Percentiles rank a stretch among this genome's conserved stretches.
Conservation (phyloP, 2,797 vertebrate genomes). For the Pangasius larnaudii region DNA sequence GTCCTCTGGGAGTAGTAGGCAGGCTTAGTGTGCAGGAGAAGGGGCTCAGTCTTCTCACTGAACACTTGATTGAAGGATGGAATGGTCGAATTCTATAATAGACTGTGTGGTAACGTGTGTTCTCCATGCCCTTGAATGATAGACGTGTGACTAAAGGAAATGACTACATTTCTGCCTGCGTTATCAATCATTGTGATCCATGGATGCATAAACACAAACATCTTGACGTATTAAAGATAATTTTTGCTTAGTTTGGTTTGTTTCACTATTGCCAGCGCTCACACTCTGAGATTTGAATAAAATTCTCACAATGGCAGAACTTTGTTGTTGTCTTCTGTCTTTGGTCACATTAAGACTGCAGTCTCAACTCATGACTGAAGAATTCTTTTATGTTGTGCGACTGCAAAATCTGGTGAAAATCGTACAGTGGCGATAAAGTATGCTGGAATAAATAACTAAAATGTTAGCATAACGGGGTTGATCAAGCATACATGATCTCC, state of each 20-base stretch:
- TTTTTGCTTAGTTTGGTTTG: neutral
- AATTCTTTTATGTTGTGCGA: neutral
- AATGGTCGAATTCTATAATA: neutral
- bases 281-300: too few relatives aligned
- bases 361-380: neutral
- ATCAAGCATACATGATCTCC: neutral
- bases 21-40: slow-evolving; percentile 7
- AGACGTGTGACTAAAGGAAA: neutral
- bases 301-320: neutral
- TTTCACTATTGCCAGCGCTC: neutral
- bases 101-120: too few relatives aligned
- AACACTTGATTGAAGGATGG: slow-evolving; percentile 4
- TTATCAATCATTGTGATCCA: neutral
- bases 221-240: neutral
- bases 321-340: neutral
- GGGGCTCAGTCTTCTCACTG: slow-evolving; percentile 6
- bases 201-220: neutral
- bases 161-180: too few relatives aligned
- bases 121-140: neutral
- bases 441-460: slow-evolving; percentile 8
- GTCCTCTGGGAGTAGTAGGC: slow-evolving; percentile 43
- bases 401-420: neutral
- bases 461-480: neutral
- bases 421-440: neutral
- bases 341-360: neutral